phyloP scores from a whole-genome alignment of 2,888 invertebrate species.

The Octodonta nipae region DNA sequence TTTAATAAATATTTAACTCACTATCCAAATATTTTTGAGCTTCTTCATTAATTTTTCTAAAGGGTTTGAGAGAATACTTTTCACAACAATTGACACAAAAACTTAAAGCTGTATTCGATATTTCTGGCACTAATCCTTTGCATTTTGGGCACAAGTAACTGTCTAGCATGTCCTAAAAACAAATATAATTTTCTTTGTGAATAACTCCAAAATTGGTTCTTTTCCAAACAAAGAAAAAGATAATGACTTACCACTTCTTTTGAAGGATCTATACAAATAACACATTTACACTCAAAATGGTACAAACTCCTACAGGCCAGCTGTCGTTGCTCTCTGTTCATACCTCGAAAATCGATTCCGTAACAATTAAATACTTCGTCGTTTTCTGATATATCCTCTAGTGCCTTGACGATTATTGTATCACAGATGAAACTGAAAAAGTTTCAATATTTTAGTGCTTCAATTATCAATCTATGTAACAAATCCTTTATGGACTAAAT shows the following conservation, averaged over 20 bases:
- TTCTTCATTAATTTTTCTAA: slow-evolving; percentile 23
- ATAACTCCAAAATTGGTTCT: not conserved
- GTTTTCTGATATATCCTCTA: slow-evolving; percentile 46
- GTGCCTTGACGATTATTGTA: slow-evolving; percentile 55
- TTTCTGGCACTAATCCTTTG: slow-evolving; percentile 25
- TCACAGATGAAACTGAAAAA: slow-evolving; percentile 56
- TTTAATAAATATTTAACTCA: slow-evolving; percentile 10
- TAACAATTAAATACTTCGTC: slow-evolving; percentile 77
- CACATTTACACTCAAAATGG: slow-evolving; percentile 65
- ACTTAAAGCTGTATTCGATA: slow-evolving; percentile 28
- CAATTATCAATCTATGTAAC: not conserved
- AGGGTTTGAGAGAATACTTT: slow-evolving; percentile 21
- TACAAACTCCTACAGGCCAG: slow-evolving; percentile 54
- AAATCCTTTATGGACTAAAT: not conserved
- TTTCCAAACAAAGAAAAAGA: slow-evolving; percentile 4
- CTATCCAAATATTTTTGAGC: slow-evolving; percentile 28
- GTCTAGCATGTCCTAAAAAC: slow-evolving; percentile 33
- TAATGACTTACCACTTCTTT: slow-evolving; percentile 24
- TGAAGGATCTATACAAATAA: slow-evolving; percentile 44
- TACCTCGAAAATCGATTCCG: slow-evolving; percentile 59
- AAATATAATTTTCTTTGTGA: not conserved
- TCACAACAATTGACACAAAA: slow-evolving; percentile 22
- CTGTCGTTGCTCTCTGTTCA: slow-evolving; percentile 47
- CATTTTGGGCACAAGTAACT: slow-evolving; percentile 35
- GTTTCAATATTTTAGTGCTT: not conserved